Conservation (phyloP, 2,113 vertebrate genomes). For the Variabilichromis moorii region DNA sequence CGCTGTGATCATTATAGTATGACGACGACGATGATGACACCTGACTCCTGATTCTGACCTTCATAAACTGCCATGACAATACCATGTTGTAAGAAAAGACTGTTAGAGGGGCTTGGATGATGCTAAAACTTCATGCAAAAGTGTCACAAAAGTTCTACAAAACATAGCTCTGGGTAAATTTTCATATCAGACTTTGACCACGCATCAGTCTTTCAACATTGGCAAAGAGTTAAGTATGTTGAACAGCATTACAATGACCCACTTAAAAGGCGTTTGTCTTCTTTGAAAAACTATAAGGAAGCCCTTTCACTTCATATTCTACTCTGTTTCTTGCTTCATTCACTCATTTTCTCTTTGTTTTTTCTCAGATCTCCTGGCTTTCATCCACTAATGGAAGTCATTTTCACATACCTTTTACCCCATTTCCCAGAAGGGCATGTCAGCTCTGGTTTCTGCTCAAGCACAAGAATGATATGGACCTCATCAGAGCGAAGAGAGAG, state of each 20-base stretch:
- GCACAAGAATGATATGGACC: conserved; percentile 4
- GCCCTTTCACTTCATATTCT: not conserved
- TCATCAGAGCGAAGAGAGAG: not conserved
- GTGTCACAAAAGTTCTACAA: not conserved
- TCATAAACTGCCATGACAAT: not conserved
- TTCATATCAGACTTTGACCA: not conserved
- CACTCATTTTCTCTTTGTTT: not conserved
- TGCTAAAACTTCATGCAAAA: not conserved
- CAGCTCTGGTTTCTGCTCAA: not conserved
- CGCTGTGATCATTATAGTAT: not conserved
- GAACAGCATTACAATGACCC: not conserved
- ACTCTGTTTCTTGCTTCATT: not conserved
- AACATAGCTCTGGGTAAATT: not conserved
- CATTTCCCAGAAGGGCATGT: conserved; percentile 24
- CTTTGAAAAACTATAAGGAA: not conserved
- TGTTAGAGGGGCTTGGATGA: not conserved
- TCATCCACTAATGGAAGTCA: conserved; percentile 9
- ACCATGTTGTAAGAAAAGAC: not conserved
- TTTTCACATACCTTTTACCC: conserved; percentile 25
- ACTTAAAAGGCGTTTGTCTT: not conserved
- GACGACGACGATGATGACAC: not conserved
- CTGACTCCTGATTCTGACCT: not conserved
- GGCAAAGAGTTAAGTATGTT: not conserved
- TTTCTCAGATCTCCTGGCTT: not conserved
- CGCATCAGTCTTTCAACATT: not conserved